A percentile compares a stretch with the other conserved stretches of the same genome.
These are phyloP conservation scores for Eulemur rubriventer DNA, from an alignment of 2,797 vertebrate genomes.

Conservation along the genomic window DNA sequence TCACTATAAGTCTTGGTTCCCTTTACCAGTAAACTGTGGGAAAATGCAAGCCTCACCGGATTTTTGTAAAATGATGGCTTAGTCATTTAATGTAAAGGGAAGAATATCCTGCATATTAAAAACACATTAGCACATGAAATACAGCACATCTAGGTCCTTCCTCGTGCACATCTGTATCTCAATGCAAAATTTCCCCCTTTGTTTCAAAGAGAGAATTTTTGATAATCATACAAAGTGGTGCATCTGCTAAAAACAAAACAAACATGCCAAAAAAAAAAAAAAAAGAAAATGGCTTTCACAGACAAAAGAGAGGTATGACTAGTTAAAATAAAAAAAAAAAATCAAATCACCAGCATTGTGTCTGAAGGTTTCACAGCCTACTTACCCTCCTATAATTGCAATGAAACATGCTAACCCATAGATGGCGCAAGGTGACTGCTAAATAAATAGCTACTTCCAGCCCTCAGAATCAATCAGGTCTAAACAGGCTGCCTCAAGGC, in stretches of 20 bases:
- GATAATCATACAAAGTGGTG: not conserved
- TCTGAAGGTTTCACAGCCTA: not conserved
- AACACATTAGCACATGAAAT: not conserved
- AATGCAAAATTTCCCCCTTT: not conserved
- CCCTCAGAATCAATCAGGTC: not conserved
- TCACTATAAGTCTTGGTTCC: not conserved
- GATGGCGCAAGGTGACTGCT: constrained; percentile 69
- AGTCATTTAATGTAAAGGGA: not conserved
- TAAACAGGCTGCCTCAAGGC: not conserved
- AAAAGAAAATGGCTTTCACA: not conserved
- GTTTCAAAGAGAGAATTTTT: not conserved
- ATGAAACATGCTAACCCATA: constrained; percentile 36
- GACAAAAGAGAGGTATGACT: not conserved
- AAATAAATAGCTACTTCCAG: not conserved
- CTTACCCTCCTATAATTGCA: constrained; percentile 3
- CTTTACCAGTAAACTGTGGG: not conserved
- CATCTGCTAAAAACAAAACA: not conserved
- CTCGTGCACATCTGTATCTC: not conserved
- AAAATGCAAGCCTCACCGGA: not conserved
- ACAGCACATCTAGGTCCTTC: not conserved
- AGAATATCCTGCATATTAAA: constrained; percentile 35
- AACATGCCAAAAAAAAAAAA: not conserved
- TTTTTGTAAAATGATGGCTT: not conserved
- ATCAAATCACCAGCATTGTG: not conserved
- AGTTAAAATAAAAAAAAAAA: not conserved